A percentile compares a stretch with the other conserved stretches of the same genome.
These are phyloP conservation scores for Xerus inauris DNA, from an alignment of 2,113 vertebrate species.

Conservation along the genomic window DNA sequence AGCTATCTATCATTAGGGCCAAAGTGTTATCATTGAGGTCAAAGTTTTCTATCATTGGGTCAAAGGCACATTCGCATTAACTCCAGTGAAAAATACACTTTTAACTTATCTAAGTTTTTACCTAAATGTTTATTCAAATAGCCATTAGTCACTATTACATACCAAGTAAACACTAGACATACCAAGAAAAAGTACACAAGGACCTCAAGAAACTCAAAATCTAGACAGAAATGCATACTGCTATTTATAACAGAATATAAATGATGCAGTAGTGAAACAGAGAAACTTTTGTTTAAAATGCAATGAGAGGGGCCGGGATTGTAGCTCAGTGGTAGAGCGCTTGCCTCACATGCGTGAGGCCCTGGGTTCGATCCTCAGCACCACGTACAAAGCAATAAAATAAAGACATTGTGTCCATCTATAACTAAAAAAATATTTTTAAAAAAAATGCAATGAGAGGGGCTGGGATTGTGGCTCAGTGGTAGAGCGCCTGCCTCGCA, in stretches of 20 bases:
- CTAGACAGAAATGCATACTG: neutral
- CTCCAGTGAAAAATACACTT: neutral
- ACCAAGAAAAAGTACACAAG: neutral
- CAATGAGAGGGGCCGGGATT: too few relatives aligned
- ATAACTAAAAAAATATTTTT: too few relatives aligned
- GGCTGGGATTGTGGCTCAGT: too few relatives aligned
- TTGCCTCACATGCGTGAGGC: too few relatives aligned
- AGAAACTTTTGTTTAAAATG: neutral
- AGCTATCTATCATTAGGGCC: neutral
- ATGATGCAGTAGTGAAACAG: neutral
- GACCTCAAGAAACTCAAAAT: neutral
- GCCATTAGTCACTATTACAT: neutral
- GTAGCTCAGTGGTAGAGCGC: too few relatives aligned
- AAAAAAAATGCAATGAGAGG: too few relatives aligned
- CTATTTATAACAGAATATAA: neutral
- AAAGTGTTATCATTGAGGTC: too few relatives aligned
- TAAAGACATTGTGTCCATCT: too few relatives aligned
- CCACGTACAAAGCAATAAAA: too few relatives aligned
- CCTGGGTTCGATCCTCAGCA: too few relatives aligned
- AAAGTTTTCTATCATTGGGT: neutral
- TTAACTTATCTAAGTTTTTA: slow-evolving; percentile 18
- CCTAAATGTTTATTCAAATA: neutral
- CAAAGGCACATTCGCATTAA: neutral
- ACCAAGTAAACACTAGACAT: neutral
- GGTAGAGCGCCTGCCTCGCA: too few relatives aligned